phyloP scores from a whole-genome alignment of 2,888 invertebrate genomes.

The Buathra laborator region DNA sequence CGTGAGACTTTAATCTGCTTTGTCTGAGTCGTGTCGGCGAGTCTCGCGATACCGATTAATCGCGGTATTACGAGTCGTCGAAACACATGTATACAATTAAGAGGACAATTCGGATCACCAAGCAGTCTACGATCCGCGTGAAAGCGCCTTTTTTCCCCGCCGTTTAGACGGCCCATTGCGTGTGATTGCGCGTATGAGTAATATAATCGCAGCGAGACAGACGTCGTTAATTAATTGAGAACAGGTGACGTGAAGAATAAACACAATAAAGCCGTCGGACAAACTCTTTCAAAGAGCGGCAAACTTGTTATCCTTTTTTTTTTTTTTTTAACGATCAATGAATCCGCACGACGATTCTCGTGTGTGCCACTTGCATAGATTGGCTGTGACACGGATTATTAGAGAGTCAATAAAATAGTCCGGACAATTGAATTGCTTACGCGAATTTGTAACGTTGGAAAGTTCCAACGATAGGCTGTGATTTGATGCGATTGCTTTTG shows the following conservation, averaged over 20 bases:
- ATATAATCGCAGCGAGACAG: background rate
- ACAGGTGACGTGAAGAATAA: background rate
- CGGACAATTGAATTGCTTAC: slow-evolving; percentile 20
- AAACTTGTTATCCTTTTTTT: background rate
- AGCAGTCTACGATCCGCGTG: background rate
- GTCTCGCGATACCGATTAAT: background rate
- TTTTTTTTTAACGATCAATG: background rate
- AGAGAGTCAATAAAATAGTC: slow-evolving; percentile 8
- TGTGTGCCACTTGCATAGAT: slow-evolving; percentile 15
- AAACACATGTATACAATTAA: background rate
- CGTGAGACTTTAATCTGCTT: slow-evolving; percentile 49
- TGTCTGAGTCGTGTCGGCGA: background rate
- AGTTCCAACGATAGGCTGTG: background rate
- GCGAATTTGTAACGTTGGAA: slow-evolving; percentile 19
- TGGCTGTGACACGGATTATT: slow-evolving; percentile 29
- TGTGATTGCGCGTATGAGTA: background rate
- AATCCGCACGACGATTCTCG: background rate
- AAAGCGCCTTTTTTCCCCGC: background rate
- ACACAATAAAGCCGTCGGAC: background rate
- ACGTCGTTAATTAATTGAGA: background rate
- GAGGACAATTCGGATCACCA: background rate
- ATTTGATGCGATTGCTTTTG: background rate
- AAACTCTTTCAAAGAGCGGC: background rate
- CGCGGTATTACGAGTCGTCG: background rate
- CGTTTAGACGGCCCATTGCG: background rate